phyloP scores from a whole-genome alignment of 2,113 vertebrate species.

The Athene cunicularia region DNA sequence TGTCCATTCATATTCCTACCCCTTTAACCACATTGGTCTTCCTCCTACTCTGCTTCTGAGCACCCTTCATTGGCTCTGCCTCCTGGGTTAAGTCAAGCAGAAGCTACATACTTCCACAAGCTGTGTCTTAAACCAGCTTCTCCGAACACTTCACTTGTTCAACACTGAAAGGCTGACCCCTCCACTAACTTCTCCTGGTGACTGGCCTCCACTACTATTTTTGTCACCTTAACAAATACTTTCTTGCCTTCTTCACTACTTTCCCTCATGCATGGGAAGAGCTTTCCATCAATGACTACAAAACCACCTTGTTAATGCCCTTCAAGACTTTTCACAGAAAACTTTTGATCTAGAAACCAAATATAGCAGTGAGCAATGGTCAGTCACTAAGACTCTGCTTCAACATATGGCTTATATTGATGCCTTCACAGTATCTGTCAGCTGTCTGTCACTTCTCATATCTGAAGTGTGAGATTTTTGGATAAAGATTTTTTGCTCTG shows the following conservation, averaged over 20 bases:
- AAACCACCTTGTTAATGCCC: neutral
- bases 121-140: neutral
- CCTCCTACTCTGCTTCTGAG: neutral
- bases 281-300: neutral
- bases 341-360: neutral
- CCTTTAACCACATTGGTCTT: rapidly evolving
- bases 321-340: neutral
- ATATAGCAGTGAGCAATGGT: neutral
- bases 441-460: neutral
- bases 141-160: neutral
- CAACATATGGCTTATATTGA: neutral
- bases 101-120: neutral
- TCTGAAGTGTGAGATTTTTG: neutral
- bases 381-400: neutral
- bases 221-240: neutral
- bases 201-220: neutral
- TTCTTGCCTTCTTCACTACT: neutral
- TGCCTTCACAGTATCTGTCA: neutral
- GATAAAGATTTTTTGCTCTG: neutral
- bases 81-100: neutral
- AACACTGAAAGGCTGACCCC: neutral
- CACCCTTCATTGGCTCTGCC: neutral
- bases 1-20: neutral
- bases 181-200: neutral
- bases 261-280: neutral